Percentiles rank a stretch among this genome's conserved stretches.
These are phyloP conservation scores for Sphaerophoria rueppellii DNA, from an alignment of 2,888 invertebrate genomes.

Conservation along the genomic window DNA sequence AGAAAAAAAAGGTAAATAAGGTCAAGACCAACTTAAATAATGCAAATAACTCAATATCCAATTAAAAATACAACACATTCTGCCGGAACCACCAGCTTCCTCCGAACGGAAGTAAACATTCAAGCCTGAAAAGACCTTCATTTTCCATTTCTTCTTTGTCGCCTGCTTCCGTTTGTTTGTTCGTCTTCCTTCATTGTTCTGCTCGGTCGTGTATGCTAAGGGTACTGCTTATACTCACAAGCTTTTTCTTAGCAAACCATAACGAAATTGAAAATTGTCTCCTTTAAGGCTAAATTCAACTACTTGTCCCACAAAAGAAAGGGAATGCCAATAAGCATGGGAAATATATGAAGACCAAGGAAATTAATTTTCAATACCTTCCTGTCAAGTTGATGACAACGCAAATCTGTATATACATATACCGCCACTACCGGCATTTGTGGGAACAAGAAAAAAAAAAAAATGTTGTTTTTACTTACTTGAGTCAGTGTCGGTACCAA, in stretches of 20 bases:
- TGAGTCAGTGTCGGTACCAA: conserved; percentile 83
- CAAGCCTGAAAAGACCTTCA: conserved; percentile 63
- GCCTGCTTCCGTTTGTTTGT: conserved; percentile 36
- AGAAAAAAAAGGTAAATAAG: conserved; percentile 38
- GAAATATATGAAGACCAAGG: conserved; percentile 29
- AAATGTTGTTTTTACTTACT: conserved; percentile 78
- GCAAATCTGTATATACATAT: conserved; percentile 1
- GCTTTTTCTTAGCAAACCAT: conserved; percentile 30
- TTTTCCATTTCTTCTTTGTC: conserved; percentile 63
- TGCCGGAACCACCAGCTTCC: conserved; percentile 50
- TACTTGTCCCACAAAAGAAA: neutral
- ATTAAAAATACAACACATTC: conserved; percentile 61
- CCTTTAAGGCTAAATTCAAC: neutral
- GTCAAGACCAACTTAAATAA: conserved; percentile 53
- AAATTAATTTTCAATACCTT: conserved; percentile 68
- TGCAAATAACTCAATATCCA: conserved; percentile 60
- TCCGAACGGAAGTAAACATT: conserved; percentile 58
- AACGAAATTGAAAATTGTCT: conserved; percentile 52
- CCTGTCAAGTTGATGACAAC: conserved; percentile 56
- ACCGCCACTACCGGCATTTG: conserved; percentile 27
- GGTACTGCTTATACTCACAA: neutral
- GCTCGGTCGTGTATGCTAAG: conserved; percentile 16
- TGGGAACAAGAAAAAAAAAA: conserved; percentile 12
- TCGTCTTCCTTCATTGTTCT: conserved; percentile 11
- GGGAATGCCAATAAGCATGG: conserved; percentile 17